Percentiles rank a stretch among this genome's conserved stretches.
These are phyloP conservation scores for Sebastes matsubarae DNA, from an alignment of 2,797 vertebrate genomes.

Conservation along the genomic window DNA sequence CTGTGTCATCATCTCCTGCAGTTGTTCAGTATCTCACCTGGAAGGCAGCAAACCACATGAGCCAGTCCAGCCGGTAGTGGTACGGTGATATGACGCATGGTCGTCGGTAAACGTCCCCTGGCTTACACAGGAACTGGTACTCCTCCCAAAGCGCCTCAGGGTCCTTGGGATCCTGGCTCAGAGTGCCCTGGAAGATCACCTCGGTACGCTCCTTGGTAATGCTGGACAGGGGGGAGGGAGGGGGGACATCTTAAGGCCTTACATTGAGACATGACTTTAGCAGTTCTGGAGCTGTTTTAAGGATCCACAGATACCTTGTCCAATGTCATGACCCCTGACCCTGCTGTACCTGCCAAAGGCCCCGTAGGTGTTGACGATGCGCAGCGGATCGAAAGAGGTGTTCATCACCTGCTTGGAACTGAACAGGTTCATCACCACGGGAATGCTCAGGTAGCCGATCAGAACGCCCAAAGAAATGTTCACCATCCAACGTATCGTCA, in stretches of 20 bases:
- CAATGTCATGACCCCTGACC: not conserved
- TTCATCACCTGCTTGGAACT: constrained; percentile 94
- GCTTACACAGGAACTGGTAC: constrained; percentile 95
- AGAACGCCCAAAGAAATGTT: constrained; percentile 87
- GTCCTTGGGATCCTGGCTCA: constrained; percentile 85
- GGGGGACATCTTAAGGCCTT: not conserved
- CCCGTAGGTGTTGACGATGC: constrained; percentile 97
- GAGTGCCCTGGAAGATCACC: constrained; percentile 91
- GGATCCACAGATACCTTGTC: not conserved
- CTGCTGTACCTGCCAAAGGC: constrained; percentile 94
- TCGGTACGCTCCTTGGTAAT: constrained; percentile 94
- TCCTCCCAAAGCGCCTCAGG: constrained; percentile 90
- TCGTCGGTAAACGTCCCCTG: constrained; percentile 82
- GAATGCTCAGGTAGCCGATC: constrained; percentile 89
- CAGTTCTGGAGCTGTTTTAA: not conserved
- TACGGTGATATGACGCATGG: constrained; percentile 93
- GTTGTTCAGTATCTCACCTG: constrained; percentile 80
- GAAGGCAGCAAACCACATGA: constrained; percentile 98
- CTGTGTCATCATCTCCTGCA: no score
- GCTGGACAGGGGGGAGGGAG: constrained; percentile 60
- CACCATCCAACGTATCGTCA: constrained; percentile 78
- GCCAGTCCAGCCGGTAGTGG: constrained; percentile 97
- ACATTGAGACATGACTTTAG: not conserved
- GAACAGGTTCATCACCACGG: constrained; percentile 91
- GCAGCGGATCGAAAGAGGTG: constrained; percentile 90